Base-by-base conservation (phyloP, 2,888 invertebrate species). In the Epinotia nisella region DNA sequence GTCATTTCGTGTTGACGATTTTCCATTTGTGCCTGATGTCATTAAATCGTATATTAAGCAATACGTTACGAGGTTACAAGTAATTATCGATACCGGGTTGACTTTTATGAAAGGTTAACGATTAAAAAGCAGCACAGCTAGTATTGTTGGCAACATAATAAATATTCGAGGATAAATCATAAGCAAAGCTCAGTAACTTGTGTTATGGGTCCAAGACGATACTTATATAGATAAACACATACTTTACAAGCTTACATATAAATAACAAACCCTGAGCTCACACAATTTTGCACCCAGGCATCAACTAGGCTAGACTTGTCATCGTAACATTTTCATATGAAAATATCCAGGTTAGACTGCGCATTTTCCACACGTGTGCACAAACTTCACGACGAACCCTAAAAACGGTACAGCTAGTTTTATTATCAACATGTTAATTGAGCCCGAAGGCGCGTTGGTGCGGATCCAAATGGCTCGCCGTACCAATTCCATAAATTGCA, bases 381-480 rank as follows among this genome's bases (percentile, higher is more conserved):
- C 72, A 21, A 68, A 68, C 29, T 62, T 72, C 19, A 56, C 21
- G 17, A 35, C 19, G 72, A 64, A 68, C 73, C 68, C 69, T 69
- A 69, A 69, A 72, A 72, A 56, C 67, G 21, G 56, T 35, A 41
- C 81, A 80, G 80, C 87, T 86, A 82, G 82, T 88, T 90, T 88
- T 87, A 89, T 85, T 89, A 87, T 85, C 84, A 86, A 84, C 87
- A 87, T 90, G 89, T 88, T 90, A 90, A 91, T 90, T 90, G 88
- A 84, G 82, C 83, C 82, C 84, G 84, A 85, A 87, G 85, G 87
- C 86, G 78, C 74, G 82, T 90, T 91, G 92, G 92, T 87, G 78
- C 81, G 75, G 78, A 65, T 87, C 92, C 92, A 92, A 92, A 90
- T 90, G 86, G 87, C 77, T 75, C 80, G 74, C 75, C 60, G 69